Base-by-base conservation (phyloP, 2,888 invertebrate species). In the Himalopsyche anomala region DNA sequence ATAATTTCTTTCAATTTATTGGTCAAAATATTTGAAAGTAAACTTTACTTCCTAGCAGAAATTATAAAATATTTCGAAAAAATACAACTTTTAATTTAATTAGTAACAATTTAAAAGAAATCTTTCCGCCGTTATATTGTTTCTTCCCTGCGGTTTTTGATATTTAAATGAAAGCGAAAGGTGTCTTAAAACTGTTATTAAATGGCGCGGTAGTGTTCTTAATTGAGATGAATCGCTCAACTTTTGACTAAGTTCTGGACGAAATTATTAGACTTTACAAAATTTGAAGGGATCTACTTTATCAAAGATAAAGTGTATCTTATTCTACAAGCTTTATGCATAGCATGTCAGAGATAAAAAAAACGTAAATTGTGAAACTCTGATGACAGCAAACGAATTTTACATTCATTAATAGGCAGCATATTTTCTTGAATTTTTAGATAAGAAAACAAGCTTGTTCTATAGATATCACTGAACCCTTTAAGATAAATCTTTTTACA, bases 151-250 rank as follows among this genome's bases (percentile, higher is more conserved):
- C 74, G 74, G 74, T 74, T 38, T 74, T 74, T 74, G 74, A 74
- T 74, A 82, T 74, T 74, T 74, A 74, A 74, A 74, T 38, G 74
- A 74, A 38, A 28, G 74, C 51, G 86, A 69, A 84, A 83, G 56
- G 74, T 69, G 85, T 84, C 85, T 87, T 87, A 85, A 86, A 86
- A 85, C 85, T 69, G 83, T 84, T 85, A 88, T 88, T 85, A 88
- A 88, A 85, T 84, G 85, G 79, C 82, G 86, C 74, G 86, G 86
- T 83, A 80, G 85, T 82, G 86, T 40, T 84, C 86, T 83, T 87
- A 88, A 88, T 88, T 88, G 86, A 88, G 88, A 88, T 87, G 86
- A 88, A 88, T 88, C 56, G 87, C 81, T 45, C 40, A 88, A 88
- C 84, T 88, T 88, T 80, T 28, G 36, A 56, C 54, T 82, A 86